phyloP scores from a whole-genome alignment of 2,888 invertebrate genomes.

The Parnassius orleans region DNA sequence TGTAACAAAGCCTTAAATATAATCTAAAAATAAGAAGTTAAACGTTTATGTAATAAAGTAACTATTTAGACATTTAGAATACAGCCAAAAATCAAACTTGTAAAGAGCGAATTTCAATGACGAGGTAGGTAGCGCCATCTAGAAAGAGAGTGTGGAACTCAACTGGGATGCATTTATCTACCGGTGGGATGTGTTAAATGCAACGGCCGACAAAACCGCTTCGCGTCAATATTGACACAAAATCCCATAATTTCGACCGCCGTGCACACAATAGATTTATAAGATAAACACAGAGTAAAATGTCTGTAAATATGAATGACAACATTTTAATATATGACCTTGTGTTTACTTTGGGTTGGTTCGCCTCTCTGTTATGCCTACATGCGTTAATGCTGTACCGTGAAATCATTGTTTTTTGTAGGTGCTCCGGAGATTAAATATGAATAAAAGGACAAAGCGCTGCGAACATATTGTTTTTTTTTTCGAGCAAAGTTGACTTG shows the following conservation, averaged over 20 bases:
- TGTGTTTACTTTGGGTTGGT: slow-evolving; percentile 71
- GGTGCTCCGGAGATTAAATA: slow-evolving; percentile 73
- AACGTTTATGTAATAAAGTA: no score
- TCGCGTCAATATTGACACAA: slow-evolving; percentile 74
- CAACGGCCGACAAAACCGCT: slow-evolving; percentile 69
- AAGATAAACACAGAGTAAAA: slow-evolving; percentile 79
- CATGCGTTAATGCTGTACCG: slow-evolving; percentile 79
- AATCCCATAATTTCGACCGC: slow-evolving; percentile 79
- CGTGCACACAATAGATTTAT: slow-evolving; percentile 79
- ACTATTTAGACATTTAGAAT: no score
- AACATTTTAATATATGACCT: slow-evolving; percentile 79
- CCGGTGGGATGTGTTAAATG: slow-evolving; percentile 77
- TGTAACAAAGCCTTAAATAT: no score
- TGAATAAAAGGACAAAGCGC: slow-evolving; percentile 75
- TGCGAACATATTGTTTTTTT: slow-evolving; percentile 65
- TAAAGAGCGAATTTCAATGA: background rate
- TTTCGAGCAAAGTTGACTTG: slow-evolving; percentile 58
- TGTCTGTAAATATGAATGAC: slow-evolving; percentile 79
- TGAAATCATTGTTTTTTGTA: slow-evolving; percentile 80
- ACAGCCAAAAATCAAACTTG: no score
- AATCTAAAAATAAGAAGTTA: no score
- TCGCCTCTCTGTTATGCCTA: slow-evolving; percentile 75
- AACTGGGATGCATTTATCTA: slow-evolving; percentile 40
- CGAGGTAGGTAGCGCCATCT: slow-evolving; percentile 55
- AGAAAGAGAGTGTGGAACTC: slow-evolving; percentile 33